Base-by-base conservation (phyloP, 2,888 invertebrate genomes). In the Tethea ocularis region DNA sequence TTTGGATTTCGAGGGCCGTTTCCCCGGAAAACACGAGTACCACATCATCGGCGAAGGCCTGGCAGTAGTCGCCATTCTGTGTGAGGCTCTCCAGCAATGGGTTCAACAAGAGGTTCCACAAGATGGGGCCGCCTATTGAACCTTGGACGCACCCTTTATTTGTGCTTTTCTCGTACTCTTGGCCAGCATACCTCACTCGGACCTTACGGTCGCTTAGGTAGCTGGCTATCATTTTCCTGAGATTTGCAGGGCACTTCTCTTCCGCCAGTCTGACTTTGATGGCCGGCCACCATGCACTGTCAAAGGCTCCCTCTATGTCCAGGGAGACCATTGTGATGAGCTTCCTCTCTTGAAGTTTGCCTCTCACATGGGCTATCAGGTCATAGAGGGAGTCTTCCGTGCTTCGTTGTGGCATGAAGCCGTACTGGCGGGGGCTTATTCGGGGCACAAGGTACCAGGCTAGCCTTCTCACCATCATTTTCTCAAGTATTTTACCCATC, bases 91-190 rank as follows among this genome's bases (percentile, higher is more conserved):
- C 8, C 3, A 33, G 33, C 7, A 33, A 8, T 11, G 7, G 10
- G 33, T 33, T 8, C 6, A 33, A 1, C 6, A 33, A 1, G 8
- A 33, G 33, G 8, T 33, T 33, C 33, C 33, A 33, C 1, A 33
- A 8, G 1, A 11, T 10, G 6, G 33, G 33, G 7, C 33, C 33
- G 4, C 33, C 7, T 1, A 33, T 11, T 1, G 33, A 33, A 3
- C 33, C 8, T 8, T 33, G 33, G 0, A 64, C 57, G 36, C 66
- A 66, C 0, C 65, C 67, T 26, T 67, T 67, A 5, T 7, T 51
- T 52, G 63, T 63, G 7, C 4, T 1, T 8, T 11, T 7, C 6
- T 5, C 29, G 7, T n/a, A 17, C n/a, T 23, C 15, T 22, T 15
- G 10, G 1, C 33, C 23, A 2, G 22, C 62, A 24, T 60, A 62